Percentiles rank a stretch among this genome's conserved stretches.
These are phyloP conservation scores for Trissolcus brochymenae DNA, from an alignment of 2,888 invertebrate genomes.

Conservation along the genomic window DNA sequence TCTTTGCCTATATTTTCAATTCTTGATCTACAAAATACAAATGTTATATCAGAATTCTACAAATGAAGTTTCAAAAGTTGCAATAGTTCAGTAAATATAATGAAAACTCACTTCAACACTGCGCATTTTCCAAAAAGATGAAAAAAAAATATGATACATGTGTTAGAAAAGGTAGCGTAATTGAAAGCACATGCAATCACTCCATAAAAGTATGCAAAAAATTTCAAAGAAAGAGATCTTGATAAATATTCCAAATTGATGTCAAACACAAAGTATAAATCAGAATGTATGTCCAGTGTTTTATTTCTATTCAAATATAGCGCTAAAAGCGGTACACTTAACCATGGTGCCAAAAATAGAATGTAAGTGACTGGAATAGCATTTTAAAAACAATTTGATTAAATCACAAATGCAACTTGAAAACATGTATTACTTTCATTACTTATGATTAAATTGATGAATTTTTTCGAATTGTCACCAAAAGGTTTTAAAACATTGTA, in stretches of 20 bases:
- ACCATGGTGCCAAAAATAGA: constrained; percentile 5
- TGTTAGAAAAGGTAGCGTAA: constrained; percentile 33
- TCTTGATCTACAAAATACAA: constrained; percentile 9
- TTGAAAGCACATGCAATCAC: constrained; percentile 34
- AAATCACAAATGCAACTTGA: background rate
- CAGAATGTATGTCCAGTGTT: constrained; percentile 7
- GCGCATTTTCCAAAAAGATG: constrained; percentile 29
- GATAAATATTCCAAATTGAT: constrained; percentile 11
- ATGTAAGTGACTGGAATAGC: constrained; percentile 7
- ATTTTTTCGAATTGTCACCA: constrained; percentile 5
- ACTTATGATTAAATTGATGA: constrained; percentile 11
- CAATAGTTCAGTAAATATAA: background rate
- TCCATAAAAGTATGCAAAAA: constrained; percentile 28
- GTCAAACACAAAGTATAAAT: constrained; percentile 28
- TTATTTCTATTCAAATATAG: background rate
- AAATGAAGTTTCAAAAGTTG: background rate
- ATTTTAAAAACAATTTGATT: background rate
- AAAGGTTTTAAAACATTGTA: constrained; percentile 14
- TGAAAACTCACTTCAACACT: constrained; percentile 19
- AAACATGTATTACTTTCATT: background rate
- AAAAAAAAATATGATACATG: constrained; percentile 33
- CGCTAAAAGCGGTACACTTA: constrained; percentile 6
- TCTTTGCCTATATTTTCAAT: constrained; percentile 14
- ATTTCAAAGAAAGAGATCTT: constrained; percentile 7
- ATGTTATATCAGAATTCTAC: background rate